phyloP scores from a whole-genome alignment of 2,797 vertebrate genomes.

The Cottoperca gobio region DNA sequence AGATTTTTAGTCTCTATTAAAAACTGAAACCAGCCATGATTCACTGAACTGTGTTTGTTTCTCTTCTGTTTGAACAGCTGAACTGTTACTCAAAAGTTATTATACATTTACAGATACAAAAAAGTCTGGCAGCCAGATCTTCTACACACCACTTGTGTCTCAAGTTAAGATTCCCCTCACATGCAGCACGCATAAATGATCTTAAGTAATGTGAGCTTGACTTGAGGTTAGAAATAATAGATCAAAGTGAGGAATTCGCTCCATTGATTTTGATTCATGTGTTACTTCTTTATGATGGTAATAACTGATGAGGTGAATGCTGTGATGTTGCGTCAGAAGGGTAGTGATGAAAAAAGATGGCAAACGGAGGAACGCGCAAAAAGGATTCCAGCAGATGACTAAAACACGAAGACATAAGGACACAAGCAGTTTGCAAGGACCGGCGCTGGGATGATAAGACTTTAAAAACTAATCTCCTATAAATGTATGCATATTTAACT shows the following conservation, averaged over 20 bases:
- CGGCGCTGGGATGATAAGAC: constrained; percentile 38
- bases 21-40: constrained; percentile 5
- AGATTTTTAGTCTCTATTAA: constrained; percentile 12
- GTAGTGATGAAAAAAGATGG: constrained; percentile 77
- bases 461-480: constrained; percentile 44
- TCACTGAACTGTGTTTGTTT: not conserved
- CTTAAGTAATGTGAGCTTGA: constrained; percentile 66
- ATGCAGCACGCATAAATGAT: constrained; percentile 69
- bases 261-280: constrained; percentile 69
- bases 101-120: constrained; percentile 28
- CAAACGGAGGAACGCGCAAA: constrained; percentile 63
- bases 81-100: constrained; percentile 46
- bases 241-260: constrained; percentile 72
- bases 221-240: constrained; percentile 76
- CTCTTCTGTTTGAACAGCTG: constrained; percentile 29
- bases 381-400: constrained; percentile 56
- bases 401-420: constrained; percentile 59
- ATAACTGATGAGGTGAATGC: constrained; percentile 70
- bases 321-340: constrained; percentile 70
- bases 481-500: constrained; percentile 54
- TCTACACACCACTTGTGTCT: not conserved
- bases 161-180: constrained; percentile 57
- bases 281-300: constrained; percentile 64
- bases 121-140: constrained; percentile 23
- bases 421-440: constrained; percentile 37